A percentile compares a stretch with the other conserved stretches of the same genome.
These are phyloP conservation scores for Tenthredo mesomela DNA, from an alignment of 2,888 invertebrate genomes.

Conservation along the genomic window DNA sequence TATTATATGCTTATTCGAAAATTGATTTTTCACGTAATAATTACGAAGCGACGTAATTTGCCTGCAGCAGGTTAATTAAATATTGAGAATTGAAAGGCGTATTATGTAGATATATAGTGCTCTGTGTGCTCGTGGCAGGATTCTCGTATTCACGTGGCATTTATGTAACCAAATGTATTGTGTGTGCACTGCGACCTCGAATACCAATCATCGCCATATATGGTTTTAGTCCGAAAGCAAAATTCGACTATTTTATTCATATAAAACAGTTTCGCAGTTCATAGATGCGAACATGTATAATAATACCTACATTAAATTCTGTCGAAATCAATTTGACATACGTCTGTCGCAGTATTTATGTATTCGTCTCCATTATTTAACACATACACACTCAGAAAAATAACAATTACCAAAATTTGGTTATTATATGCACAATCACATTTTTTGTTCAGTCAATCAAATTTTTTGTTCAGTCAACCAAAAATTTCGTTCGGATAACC, in stretches of 20 bases:
- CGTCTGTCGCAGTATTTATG: too few relatives aligned
- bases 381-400: too few relatives aligned
- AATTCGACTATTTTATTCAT: slow-evolving; percentile 3
- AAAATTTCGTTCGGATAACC: too few relatives aligned
- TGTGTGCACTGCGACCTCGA: slow-evolving; percentile 30
- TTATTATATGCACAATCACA: too few relatives aligned
- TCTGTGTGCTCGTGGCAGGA: neutral
- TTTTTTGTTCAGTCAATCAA: too few relatives aligned
- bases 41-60: slow-evolving; percentile 14
- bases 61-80: neutral
- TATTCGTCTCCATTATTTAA: neutral
- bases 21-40: neutral
- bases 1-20: neutral
- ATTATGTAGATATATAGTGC: neutral
- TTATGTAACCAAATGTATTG: slow-evolving; percentile 21
- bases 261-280: neutral
- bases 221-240: slow-evolving; percentile 36
- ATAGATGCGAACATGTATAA: slow-evolving; percentile 10
- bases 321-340: neutral
- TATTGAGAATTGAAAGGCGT: slow-evolving; percentile 18
- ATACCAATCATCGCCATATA: slow-evolving; percentile 28
- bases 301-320: too few relatives aligned
- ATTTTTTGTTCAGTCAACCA: too few relatives aligned
- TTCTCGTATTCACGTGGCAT: slow-evolving; percentile 19
- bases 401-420: too few relatives aligned